phyloP scores from a whole-genome alignment of 2,113 vertebrate genomes.

The Colossoma macropomum region DNA sequence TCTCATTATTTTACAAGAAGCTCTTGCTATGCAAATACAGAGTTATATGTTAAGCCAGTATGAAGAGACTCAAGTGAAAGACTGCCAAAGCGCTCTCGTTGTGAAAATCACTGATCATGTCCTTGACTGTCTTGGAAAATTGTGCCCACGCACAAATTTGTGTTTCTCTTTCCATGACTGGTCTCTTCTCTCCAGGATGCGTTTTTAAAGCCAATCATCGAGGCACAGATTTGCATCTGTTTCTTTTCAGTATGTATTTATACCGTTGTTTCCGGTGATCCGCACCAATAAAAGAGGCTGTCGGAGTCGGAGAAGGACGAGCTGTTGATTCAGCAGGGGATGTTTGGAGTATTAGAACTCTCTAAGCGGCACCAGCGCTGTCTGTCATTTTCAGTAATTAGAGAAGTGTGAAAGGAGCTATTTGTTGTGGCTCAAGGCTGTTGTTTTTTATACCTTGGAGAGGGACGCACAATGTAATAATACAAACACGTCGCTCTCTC shows the following conservation, averaged over 20 bases:
- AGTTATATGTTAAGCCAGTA: background rate
- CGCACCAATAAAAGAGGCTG: constrained; percentile 39
- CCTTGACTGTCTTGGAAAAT: background rate
- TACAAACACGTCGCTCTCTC: constrained; percentile 3
- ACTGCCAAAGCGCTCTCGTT: background rate
- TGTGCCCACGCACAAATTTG: background rate
- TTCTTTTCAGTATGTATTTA: constrained; percentile 27
- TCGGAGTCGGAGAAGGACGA: constrained; percentile 22
- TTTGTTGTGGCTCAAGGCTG: constrained; percentile 49
- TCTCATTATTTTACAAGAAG: background rate
- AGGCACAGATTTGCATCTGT: background rate
- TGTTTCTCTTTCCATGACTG: constrained; percentile 6
- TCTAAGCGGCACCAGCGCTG: constrained; percentile 43
- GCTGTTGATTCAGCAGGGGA: constrained; percentile 44
- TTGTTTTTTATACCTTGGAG: constrained; percentile 37
- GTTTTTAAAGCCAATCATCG: background rate
- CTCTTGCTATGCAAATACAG: background rate
- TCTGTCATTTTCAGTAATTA: constrained; percentile 64
- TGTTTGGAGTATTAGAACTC: constrained; percentile 55
- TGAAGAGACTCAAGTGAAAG: background rate
- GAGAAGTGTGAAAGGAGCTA: constrained; percentile 53
- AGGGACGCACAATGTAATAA: constrained; percentile 19
- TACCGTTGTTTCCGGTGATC: constrained; percentile 45
- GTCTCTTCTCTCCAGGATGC: background rate
- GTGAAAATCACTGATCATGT: background rate